A percentile compares a stretch with the other conserved stretches of the same genome.
phyloP scores from a whole-genome alignment of 2,888 invertebrate species.

The Erannis defoliaria region DNA sequence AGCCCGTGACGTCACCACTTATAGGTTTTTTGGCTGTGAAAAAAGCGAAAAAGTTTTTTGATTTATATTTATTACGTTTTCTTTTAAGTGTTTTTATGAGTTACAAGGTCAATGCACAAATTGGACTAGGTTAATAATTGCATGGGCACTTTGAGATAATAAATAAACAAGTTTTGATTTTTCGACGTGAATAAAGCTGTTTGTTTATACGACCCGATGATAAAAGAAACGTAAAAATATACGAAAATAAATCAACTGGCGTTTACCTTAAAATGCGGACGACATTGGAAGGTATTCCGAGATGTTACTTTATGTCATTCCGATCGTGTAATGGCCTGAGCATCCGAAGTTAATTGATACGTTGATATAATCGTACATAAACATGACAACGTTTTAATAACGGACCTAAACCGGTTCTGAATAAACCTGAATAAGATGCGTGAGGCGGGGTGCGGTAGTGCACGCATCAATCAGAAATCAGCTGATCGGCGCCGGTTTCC shows the following conservation, averaged over 20 bases:
- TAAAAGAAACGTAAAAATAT: constrained; percentile 15
- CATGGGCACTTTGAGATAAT: constrained; percentile 3
- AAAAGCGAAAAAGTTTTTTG: constrained; percentile 70
- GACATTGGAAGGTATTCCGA: constrained; percentile 33
- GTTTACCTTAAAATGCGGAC: constrained; percentile 23
- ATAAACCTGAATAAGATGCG: constrained; percentile 56
- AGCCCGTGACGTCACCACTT: constrained; percentile 81
- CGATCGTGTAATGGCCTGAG: constrained; percentile 35
- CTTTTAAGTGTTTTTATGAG: constrained; percentile 50
- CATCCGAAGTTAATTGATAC: constrained; percentile 57
- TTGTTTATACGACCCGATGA: constrained; percentile 4
- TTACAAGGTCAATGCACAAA: constrained; percentile 59
- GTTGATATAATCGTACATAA: constrained; percentile 64
- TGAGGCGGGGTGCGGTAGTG: constrained; percentile 60
- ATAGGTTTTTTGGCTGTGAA: constrained; percentile 77
- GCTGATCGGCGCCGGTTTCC: constrained; percentile 78
- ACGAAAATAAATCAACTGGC: constrained; percentile 32
- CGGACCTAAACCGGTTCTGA: constrained; percentile 71
- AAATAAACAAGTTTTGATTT: not conserved
- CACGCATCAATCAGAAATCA: constrained; percentile 78
- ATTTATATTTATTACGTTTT: constrained; percentile 62
- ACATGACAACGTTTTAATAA: constrained; percentile 63
- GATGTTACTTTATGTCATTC: constrained; percentile 31
- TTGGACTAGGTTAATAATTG: constrained; percentile 39
- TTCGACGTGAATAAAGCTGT: not conserved